A percentile compares a stretch with the other conserved stretches of the same genome.
Conservation (phyloP, 2,113 vertebrate species). For the Scomber japonicus region DNA sequence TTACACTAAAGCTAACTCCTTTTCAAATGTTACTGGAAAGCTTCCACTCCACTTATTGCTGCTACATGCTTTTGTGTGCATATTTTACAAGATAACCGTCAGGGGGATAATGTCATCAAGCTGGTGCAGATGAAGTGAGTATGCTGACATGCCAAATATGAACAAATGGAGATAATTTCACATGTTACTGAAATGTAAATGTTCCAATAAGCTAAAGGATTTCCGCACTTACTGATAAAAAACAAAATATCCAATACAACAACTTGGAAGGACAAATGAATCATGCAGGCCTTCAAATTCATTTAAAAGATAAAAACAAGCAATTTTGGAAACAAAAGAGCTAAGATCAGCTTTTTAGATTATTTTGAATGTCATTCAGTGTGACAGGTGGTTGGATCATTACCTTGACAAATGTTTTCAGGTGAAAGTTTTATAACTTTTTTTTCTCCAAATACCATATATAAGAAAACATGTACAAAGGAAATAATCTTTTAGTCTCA, state of each 20-base stretch:
- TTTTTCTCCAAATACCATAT: background rate
- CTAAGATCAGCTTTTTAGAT: background rate
- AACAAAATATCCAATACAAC: background rate
- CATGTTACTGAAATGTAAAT: background rate
- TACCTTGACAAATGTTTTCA: background rate
- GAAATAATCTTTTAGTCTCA: background rate
- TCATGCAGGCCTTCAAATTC: background rate
- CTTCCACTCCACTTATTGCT: constrained; percentile 2
- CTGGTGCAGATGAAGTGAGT: background rate
- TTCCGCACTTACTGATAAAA: background rate
- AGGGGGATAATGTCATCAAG: constrained; percentile 5
- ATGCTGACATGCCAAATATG: background rate
- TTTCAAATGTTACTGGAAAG: constrained; percentile 48
- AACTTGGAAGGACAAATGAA: background rate
- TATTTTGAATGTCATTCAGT: background rate
- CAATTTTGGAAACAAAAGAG: background rate
- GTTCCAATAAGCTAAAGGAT: background rate
- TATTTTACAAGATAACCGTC: constrained; percentile 17
- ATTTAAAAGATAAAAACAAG: no score
- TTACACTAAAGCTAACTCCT: constrained; percentile 60
- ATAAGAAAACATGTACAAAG: background rate
- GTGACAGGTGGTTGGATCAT: background rate
- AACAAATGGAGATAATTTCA: background rate
- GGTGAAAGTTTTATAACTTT: background rate
- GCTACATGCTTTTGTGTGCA: constrained; percentile 1